Base-by-base conservation (phyloP, 2,888 invertebrate genomes). In the Epsilonema sp. region DNA sequence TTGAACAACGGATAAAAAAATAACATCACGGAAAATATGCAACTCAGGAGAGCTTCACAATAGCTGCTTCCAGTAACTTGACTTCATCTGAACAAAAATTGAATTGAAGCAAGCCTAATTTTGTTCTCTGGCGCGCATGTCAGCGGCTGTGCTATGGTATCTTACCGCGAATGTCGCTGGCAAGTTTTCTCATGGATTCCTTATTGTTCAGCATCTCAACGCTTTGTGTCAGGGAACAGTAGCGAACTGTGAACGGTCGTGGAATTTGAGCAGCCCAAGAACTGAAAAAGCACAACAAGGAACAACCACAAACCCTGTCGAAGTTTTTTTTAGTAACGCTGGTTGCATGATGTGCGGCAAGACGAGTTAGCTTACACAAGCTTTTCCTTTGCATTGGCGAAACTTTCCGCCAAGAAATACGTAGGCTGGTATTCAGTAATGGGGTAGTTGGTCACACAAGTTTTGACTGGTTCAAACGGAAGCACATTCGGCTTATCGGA, bases 371-470 rank as follows among this genome's bases (percentile, higher is more conserved):
- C 51, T 48, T 72, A 97, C 97, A 85, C 85, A 75, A 99, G 82
- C 69, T 85, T 90, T 53, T 89, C 84, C 67, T 92, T 92, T 48
- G 90, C 92, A 62, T 82, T 82, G 56, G 85, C 82, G 62, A 97
- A 99, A 64, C 85, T 83, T 58, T 92, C 86, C 0, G 97, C 85
- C 1, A 92, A 82, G 63, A 78, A 97, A 68, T 99, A 99, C 13
- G 87, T 69, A 0, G 90, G 92, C 67, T 97, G 97, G 70, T 86
- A 97, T 62, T 86, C 80, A 0, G 94, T 92, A 58, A 97, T 92
- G 39, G 94, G 94, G 67, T 99, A 97, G 63, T 83, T 81, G 63
- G 89, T 87, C 20, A 77, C 65, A 0, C 82, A 81, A 0, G 90
- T 90, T 56, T 78, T 75, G 2, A 75, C 73, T 0, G 97, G 97